Conservation (phyloP, 1,140 invertebrate genomes). For the Drosophila ogumai region DNA sequence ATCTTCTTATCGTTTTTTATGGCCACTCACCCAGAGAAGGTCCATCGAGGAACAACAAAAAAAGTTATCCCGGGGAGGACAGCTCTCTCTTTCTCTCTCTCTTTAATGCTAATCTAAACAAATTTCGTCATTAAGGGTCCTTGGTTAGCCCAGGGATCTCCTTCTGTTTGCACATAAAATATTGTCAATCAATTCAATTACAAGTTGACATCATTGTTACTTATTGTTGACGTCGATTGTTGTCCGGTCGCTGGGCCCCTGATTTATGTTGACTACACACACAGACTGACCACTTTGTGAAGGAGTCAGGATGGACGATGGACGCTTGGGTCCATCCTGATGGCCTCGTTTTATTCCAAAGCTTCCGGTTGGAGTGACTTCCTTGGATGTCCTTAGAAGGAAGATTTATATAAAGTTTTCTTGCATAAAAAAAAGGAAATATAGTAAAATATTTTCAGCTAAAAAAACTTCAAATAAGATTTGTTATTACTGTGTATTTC, state of each 20-base stretch:
- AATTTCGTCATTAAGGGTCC: constrained; percentile 78
- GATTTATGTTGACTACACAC: constrained; percentile 37
- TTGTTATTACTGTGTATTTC: background rate
- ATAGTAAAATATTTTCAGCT: background rate
- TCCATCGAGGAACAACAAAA: constrained; percentile 31
- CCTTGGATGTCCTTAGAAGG: background rate
- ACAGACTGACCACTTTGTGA: constrained; percentile 19
- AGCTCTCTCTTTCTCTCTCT: constrained; percentile 3
- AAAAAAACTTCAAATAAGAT: too few species aligned
- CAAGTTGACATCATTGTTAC: constrained; percentile 84
- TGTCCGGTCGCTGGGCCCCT: too few species aligned
- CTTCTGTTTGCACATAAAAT: constrained; percentile 72
- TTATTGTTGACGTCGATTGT: constrained; percentile 83
- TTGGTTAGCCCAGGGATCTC: constrained; percentile 20
- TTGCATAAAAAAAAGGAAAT: background rate
- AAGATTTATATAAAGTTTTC: background rate
- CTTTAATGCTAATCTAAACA: constrained; percentile 84
- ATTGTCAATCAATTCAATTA: constrained; percentile 85
- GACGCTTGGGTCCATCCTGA: background rate
- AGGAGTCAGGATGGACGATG: background rate
- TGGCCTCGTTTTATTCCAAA: constrained; percentile 8
- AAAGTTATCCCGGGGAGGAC: background rate
- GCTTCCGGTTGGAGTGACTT: background rate
- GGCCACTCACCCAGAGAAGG: constrained; percentile 55
- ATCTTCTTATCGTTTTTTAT: constrained; percentile 83